Evolutionary conservation across 2,888 invertebrate genomes (phyloP).

Genomic region (Tethea ocularis): DNA sequence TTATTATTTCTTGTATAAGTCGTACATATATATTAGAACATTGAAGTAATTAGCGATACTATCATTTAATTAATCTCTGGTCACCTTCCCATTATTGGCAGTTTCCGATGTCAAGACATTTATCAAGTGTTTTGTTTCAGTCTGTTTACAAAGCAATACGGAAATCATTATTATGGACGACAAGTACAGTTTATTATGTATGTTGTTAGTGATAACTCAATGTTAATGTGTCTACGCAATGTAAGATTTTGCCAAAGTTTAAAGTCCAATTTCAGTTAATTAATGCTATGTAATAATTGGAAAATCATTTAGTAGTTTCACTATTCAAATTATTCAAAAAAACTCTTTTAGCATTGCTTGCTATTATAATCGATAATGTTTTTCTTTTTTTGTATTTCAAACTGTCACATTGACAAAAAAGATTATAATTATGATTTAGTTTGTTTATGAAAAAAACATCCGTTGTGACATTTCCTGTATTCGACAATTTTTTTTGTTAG

Average conservation of each 20-base stretch:
- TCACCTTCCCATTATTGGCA: conserved; percentile 53
- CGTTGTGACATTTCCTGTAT: conserved; percentile 1
- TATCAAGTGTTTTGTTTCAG: conserved; percentile 59
- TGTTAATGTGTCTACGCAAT: conserved; percentile 4
- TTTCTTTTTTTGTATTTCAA: neutral
- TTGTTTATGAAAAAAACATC: neutral
- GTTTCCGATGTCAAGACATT: conserved; percentile 47
- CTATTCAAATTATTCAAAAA: conserved; percentile 9
- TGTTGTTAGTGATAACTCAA: conserved; percentile 27
- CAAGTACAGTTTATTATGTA: conserved; percentile 29
- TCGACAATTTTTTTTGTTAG: neutral
- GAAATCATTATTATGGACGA: conserved; percentile 56
- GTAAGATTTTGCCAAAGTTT: neutral
- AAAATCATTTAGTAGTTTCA: conserved; percentile 5
- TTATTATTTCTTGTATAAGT: neutral
- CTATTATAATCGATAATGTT: neutral
- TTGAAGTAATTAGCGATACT: conserved; percentile 27
- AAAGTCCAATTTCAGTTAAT: neutral
- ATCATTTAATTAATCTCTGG: conserved; percentile 31
- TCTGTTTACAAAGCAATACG: conserved; percentile 57
- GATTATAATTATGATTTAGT: too few species aligned
- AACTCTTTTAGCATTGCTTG: neutral
- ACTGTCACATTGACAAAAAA: neutral
- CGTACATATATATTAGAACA: neutral
- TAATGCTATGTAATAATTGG: neutral